phyloP scores from a whole-genome alignment of 2,797 vertebrate species.

The Gymnocypris eckloni region DNA sequence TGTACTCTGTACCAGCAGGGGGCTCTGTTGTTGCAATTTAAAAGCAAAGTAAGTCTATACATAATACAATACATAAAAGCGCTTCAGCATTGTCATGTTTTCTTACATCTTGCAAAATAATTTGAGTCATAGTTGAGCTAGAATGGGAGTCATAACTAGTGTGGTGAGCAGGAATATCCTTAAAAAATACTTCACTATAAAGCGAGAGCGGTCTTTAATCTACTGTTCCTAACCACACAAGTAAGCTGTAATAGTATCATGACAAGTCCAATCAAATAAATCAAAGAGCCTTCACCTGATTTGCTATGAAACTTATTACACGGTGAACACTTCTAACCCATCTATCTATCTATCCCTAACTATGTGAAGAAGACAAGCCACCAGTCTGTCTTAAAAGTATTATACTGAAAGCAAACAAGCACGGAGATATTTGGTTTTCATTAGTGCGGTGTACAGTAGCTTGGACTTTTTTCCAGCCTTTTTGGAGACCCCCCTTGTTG shows the following conservation, averaged over 20 bases:
- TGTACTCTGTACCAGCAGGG: background rate
- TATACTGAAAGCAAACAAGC: background rate
- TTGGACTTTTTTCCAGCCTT: background rate
- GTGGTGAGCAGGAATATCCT: background rate
- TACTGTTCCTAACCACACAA: background rate
- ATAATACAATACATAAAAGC: background rate
- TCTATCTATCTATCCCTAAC: background rate
- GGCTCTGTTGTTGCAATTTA: constrained; percentile 8
- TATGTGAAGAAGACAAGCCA: background rate
- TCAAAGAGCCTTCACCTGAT: background rate
- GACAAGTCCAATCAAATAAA: background rate
- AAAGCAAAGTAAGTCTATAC: background rate
- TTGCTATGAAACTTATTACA: background rate
- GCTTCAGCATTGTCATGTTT: background rate
- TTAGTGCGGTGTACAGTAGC: background rate
- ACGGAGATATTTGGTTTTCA: background rate
- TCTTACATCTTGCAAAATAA: background rate
- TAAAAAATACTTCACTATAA: background rate
- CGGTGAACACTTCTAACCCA: background rate
- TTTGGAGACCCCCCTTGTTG: background rate
- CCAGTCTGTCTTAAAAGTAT: background rate
- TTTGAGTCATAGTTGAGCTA: background rate
- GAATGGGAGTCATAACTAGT: background rate
- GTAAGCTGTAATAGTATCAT: background rate
- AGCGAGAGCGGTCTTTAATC: background rate